Base-by-base conservation (phyloP, 2,888 invertebrate species). In the Autographa gamma region DNA sequence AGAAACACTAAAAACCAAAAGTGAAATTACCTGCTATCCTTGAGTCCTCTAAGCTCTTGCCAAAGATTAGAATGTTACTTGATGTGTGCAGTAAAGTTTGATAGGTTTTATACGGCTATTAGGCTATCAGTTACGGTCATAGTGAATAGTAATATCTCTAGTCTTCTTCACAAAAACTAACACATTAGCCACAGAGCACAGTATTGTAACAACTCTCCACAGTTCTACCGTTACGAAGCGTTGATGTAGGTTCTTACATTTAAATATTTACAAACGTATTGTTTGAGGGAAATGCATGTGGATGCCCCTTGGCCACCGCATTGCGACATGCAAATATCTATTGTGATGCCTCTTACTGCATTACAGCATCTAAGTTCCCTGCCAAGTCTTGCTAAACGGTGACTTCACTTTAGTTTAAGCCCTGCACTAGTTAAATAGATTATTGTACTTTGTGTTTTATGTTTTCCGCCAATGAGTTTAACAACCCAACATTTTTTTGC, bases 31-130 rank as follows among this genome's bases (percentile, higher is more conserved):
- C 11, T 52, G 11, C 2, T 61, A 63, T 67, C 79, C 75, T 74
- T 77, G 71, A 48, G 63, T 74, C 56, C 71, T 74, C 74, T 56
- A 56, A 62, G 61, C 41, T 25, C 13, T 77, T 79, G 34, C 56
- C 25, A 59, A 71, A 79, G 41, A 65, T 65, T 65, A 67, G 62
- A 77, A 67, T 63, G 60, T 65, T 62, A 60, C 18, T 64, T 41
- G 11, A 62, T 32, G 25, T 16, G 38, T 54, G 19, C 48, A 43
- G 13, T 1, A 52, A 52, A 54, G 48, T 56, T 60, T 67, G 38
- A 31, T 52, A 25, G 25, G 19, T 48, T 7, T 25, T 32, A 6
- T 41, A 66, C 62, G 60, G 74, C 58, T 62, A 76, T 71, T 76
- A 59, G 48, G 5, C 54, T 14, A 34, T 58, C 48, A 32, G 74